Evolutionary conservation across 2,888 invertebrate species (phyloP).

Genomic region (Melitaea athalia): DNA sequence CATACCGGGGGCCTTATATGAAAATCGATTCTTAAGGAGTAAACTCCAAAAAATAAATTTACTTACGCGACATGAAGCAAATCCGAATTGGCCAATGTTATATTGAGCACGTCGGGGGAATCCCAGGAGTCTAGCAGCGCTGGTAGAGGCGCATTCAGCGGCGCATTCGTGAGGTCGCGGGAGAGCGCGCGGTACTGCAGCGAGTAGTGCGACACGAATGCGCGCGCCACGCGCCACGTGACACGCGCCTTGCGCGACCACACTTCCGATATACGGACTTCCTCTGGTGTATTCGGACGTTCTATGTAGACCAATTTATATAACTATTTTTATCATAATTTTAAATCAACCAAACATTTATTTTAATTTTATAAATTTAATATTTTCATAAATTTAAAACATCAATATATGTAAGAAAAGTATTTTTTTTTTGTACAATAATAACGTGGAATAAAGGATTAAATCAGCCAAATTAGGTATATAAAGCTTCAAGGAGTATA

Average conservation of each 20-base stretch:
- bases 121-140: slow-evolving; percentile 71
- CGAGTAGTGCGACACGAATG: slow-evolving; percentile 72
- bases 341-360: background rate
- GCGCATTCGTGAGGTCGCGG: slow-evolving; percentile 60
- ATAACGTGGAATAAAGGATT: too few relatives aligned
- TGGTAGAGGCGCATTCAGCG: slow-evolving; percentile 67
- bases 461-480: too few relatives aligned
- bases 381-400: too few relatives aligned
- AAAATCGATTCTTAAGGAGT: too few relatives aligned
- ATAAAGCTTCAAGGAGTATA: too few relatives aligned
- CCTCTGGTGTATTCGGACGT: slow-evolving; percentile 72
- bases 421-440: too few relatives aligned
- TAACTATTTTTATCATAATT: background rate
- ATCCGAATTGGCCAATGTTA: slow-evolving; percentile 72
- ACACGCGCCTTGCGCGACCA: slow-evolving; percentile 74
- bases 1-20: too few relatives aligned
- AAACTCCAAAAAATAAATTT: background rate
- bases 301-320: slow-evolving; percentile 48
- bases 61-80: slow-evolving; percentile 74
- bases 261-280: slow-evolving; percentile 74
- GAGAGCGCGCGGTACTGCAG: slow-evolving; percentile 69
- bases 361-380: background rate
- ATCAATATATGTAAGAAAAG: too few relatives aligned
- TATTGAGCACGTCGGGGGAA: slow-evolving; percentile 67
- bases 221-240: slow-evolving; percentile 70